Conservation (phyloP, 2,888 invertebrate genomes). For the Steinernema hermaphroditum region DNA sequence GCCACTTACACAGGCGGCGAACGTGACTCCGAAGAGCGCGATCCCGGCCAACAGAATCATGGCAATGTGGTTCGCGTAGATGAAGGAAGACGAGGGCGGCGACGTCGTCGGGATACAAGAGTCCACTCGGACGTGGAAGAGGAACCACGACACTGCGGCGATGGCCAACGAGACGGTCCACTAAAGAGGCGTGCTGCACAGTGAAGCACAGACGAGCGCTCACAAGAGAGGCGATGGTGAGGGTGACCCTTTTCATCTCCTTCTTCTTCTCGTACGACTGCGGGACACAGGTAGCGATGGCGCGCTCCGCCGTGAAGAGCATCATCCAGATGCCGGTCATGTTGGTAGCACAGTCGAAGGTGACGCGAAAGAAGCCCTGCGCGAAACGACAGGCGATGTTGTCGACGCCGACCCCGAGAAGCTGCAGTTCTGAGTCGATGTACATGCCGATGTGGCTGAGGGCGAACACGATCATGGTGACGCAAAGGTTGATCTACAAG, state of each 20-base stretch:
- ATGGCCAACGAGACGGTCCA: neutral
- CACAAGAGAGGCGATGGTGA: neutral
- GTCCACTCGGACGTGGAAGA: constrained; percentile 9
- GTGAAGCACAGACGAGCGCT: neutral
- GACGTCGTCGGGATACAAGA: neutral
- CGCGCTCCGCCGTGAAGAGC: constrained; percentile 1
- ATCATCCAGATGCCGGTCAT: neutral
- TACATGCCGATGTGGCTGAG: constrained; percentile 7
- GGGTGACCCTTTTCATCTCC: neutral
- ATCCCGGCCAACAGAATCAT: neutral
- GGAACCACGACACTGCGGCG: constrained; percentile 5
- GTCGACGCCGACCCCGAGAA: constrained; percentile 8
- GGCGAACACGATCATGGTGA: constrained; percentile 8
- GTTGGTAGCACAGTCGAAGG: constrained; percentile 6
- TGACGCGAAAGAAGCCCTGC: neutral
- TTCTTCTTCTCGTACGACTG: constrained; percentile 21
- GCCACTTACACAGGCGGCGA: neutral
- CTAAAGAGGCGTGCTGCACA: neutral
- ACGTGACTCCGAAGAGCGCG: neutral
- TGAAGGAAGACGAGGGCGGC: neutral
- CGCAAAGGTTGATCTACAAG: constrained; percentile 2
- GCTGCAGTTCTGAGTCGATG: constrained; percentile 1
- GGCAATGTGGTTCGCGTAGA: neutral
- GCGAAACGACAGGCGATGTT: constrained; percentile 9
- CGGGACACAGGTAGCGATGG: neutral